Percentiles rank a stretch among this genome's conserved stretches.
Conservation (phyloP, 2,113 vertebrate genomes). For the Tragulus kanchil region DNA sequence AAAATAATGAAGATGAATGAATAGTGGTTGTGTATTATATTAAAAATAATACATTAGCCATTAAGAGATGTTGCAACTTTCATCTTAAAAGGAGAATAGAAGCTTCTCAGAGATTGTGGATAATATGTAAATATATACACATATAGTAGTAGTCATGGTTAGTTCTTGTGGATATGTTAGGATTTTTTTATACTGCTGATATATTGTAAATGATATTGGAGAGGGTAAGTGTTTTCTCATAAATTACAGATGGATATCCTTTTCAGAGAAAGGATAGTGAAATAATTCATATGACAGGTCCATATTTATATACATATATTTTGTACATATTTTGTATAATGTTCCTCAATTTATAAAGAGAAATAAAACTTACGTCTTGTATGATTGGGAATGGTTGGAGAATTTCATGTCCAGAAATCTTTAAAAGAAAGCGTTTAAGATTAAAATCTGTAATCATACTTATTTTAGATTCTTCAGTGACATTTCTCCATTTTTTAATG, state of each 20-base stretch:
- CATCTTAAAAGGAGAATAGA: slow-evolving; percentile 30
- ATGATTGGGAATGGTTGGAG: neutral
- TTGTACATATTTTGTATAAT: neutral
- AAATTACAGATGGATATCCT: neutral
- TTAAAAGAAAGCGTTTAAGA: neutral
- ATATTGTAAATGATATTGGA: neutral
- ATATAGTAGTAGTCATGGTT: neutral
- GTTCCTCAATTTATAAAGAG: neutral
- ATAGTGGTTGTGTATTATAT: neutral
- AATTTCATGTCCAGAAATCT: slow-evolving; percentile 12
- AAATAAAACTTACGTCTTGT: neutral
- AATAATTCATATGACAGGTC: neutral
- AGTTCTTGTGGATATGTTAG: neutral
- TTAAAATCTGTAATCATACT: neutral
- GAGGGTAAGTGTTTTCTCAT: neutral
- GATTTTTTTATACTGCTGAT: slow-evolving; percentile 18
- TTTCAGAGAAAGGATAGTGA: neutral
- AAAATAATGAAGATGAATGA: slow-evolving; percentile 19
- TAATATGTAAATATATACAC: neutral
- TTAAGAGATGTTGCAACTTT: slow-evolving; percentile 10
- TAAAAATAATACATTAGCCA: neutral
- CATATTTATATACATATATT: slow-evolving; percentile 1
- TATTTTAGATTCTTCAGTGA: neutral
- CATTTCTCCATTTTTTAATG: neutral
- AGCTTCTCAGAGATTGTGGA: neutral